Percentiles rank a stretch among this genome's conserved stretches.
phyloP scores from a whole-genome alignment of 2,113 vertebrate species.

The Sciurus niger region DNA sequence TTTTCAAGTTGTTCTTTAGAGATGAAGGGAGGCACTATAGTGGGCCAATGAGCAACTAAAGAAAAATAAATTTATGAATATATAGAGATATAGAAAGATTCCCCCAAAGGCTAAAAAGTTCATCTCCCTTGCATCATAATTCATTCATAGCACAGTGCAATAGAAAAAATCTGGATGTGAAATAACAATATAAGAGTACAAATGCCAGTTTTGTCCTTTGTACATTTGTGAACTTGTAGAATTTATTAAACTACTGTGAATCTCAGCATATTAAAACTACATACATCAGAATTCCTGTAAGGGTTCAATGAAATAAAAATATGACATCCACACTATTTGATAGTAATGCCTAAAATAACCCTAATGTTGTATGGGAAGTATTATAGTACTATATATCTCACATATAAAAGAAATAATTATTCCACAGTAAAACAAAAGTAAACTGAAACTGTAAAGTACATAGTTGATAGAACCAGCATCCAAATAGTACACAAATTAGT shows the following conservation, averaged over 20 bases:
- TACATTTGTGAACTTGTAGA: background rate
- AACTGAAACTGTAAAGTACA: background rate
- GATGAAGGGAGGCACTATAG: background rate
- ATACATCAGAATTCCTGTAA: background rate
- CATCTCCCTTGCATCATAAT: background rate
- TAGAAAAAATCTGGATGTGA: background rate
- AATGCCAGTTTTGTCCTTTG: background rate
- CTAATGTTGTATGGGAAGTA: background rate
- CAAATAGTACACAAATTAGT: background rate
- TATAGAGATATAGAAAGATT: background rate
- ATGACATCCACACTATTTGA: background rate
- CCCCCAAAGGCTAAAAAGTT: background rate
- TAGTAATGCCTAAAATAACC: background rate
- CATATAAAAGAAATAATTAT: background rate
- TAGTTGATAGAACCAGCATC: background rate
- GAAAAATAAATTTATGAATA: slow-evolving; percentile 17
- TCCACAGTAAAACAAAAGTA: background rate
- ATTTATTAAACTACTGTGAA: background rate
- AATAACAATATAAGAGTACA: background rate
- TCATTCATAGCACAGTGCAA: background rate
- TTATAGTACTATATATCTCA: background rate
- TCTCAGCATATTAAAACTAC: background rate
- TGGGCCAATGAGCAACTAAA: background rate
- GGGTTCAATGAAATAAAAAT: background rate
- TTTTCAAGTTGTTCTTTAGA: background rate